Conservation (phyloP, 2,113 vertebrate genomes). For the Cathartes aura region DNA sequence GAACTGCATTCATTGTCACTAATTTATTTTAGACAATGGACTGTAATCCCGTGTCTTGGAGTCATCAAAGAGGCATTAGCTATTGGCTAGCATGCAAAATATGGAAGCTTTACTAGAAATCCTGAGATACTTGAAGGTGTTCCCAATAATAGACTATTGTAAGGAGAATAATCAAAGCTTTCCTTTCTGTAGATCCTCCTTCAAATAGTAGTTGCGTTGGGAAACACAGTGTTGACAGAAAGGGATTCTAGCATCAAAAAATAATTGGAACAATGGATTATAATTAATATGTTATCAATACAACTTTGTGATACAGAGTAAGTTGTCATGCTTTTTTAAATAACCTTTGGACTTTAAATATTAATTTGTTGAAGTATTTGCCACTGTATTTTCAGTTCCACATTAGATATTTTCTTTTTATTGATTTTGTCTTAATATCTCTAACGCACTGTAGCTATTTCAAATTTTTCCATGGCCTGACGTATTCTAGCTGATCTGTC, state of each 20-base stretch:
- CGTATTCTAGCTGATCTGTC: neutral
- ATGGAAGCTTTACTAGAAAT: neutral
- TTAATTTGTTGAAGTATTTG: neutral
- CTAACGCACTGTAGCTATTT: neutral
- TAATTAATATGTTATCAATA: neutral
- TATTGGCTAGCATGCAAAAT: neutral
- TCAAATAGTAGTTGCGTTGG: neutral
- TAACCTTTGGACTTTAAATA: neutral
- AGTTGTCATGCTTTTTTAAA: neutral
- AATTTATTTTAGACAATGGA: neutral
- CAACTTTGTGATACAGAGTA: neutral
- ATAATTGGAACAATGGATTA: neutral
- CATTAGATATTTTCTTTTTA: neutral
- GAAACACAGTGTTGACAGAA: neutral
- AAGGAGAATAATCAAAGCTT: neutral
- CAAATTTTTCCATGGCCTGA: neutral
- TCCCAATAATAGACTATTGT: neutral
- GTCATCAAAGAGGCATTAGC: neutral
- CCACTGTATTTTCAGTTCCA: neutral
- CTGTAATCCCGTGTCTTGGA: neutral
- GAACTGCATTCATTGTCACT: neutral
- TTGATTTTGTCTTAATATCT: neutral
- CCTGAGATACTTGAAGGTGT: neutral
- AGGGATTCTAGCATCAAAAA: neutral
- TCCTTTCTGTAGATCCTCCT: neutral